Conservation (phyloP, 2,888 invertebrate species). For the Torymus tubicola region DNA sequence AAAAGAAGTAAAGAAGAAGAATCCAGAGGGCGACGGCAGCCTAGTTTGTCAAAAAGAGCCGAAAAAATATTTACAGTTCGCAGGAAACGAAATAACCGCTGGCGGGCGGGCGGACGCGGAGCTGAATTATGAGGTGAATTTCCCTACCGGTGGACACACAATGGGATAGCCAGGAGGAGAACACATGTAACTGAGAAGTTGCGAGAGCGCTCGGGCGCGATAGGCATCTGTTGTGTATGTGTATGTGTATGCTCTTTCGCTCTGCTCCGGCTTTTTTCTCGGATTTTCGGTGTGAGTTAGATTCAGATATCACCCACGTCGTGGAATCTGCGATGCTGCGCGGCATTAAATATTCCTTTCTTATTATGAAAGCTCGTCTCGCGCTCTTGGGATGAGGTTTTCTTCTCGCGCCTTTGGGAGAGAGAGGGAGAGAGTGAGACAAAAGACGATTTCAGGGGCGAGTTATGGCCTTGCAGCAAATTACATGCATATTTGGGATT, state of each 20-base stretch:
- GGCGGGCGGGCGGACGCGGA: not conserved
- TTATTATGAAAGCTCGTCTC: not conserved
- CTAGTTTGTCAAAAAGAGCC: too few relatives aligned
- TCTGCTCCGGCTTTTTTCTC: not conserved
- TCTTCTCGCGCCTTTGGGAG: slow-evolving; percentile 15
- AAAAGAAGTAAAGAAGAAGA: not conserved
- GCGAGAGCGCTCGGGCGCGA: slow-evolving; percentile 6
- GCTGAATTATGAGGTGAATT: slow-evolving; percentile 50
- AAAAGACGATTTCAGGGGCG: slow-evolving; percentile 6
- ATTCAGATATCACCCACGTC: slow-evolving; percentile 52
- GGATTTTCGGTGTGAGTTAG: slow-evolving; percentile 22
- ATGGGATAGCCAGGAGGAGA: slow-evolving; percentile 12
- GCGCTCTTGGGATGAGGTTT: not conserved
- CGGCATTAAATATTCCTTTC: slow-evolving; percentile 16
- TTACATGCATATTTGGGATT: slow-evolving; percentile 20
- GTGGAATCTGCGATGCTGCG: not conserved
- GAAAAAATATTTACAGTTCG: slow-evolving; percentile 46
- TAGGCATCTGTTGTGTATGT: slow-evolving; percentile 39
- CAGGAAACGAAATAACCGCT: slow-evolving; percentile 41
- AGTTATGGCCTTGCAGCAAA: slow-evolving; percentile 22
- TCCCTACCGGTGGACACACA: slow-evolving; percentile 34
- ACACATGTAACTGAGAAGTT: slow-evolving; percentile 47
- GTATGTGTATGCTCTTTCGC: not conserved
- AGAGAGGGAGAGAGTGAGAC: not conserved
- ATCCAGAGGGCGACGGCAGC: not conserved